Evolutionary conservation across 2,888 invertebrate species (phyloP), one percentile per base, ranked within the genome.

Genomic region (Mimas tiliae): DNA sequence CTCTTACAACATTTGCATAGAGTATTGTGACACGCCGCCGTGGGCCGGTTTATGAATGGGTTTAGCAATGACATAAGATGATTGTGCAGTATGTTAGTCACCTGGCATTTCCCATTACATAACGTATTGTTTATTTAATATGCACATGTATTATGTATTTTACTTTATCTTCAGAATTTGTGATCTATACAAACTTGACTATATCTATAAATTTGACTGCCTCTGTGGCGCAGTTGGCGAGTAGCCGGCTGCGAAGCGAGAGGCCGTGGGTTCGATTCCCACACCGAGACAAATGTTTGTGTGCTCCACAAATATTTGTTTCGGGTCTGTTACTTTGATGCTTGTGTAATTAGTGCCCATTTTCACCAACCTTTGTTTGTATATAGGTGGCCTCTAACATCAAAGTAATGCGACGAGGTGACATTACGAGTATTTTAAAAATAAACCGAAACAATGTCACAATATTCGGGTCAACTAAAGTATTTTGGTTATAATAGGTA

Each of bases 51-150:
- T 73, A 80, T 83, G 80, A 82, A 84, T 82, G 82, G 81, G 73
- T 79, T 77, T 72, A 50, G 73, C 75, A 74, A 73, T 81, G 80
- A 81, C 82, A 82, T 82, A 79, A 79, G 72, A 19, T 66, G 58
- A 42, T 55, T 55, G 55, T 38, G 71, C 66, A 1, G 27, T 65
- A 34, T 62, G 70, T 81, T 82, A 83, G 73, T 82, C 82, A 87
- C 74, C 71, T 75, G 90, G 89, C 87, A 89, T 81, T 88, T 80
- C 91, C 89, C 70, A 78, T 90, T 87, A 89, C 85, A 88, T 87
- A 91, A 89, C 34, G 50, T 66, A 38, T 55, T 63, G 27, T 69
- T 64, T 45, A 74, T 82, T 75, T 74, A 77, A 76, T 79, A 69
- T 70, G 73, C 66, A 68, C 72, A 73, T 72, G 68, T 67, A 58